Evolutionary conservation across 2,797 vertebrate species (phyloP).

Genomic region (Pithecia hirsuta): DNA sequence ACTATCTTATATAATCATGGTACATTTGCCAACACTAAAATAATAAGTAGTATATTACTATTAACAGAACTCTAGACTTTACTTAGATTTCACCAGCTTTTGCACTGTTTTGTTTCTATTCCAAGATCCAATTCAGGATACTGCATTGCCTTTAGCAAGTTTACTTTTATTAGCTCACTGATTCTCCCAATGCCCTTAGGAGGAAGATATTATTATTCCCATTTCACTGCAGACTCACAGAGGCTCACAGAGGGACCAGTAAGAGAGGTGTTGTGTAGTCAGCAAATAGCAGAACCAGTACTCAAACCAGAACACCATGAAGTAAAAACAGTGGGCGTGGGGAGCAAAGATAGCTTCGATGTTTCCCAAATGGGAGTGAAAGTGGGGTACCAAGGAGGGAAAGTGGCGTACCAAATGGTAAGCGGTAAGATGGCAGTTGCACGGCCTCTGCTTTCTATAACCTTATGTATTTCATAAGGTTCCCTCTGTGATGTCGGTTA

Average conservation of each 20-base stretch:
- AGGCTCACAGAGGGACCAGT: not conserved
- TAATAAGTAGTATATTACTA: not conserved
- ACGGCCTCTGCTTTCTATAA: not conserved
- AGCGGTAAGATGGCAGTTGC: not conserved
- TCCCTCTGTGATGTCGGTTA: conserved; percentile 33
- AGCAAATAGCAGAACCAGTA: not conserved
- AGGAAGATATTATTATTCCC: conserved; percentile 2
- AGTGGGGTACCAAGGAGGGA: not conserved
- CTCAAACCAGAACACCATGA: not conserved
- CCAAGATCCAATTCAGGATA: conserved; percentile 30
- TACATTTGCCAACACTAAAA: conserved; percentile 46
- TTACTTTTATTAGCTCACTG: conserved; percentile 30
- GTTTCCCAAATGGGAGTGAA: not conserved
- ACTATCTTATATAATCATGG: not conserved
- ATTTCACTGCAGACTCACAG: not conserved
- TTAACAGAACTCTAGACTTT: not conserved
- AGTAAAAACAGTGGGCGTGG: not conserved
- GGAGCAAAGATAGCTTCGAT: not conserved
- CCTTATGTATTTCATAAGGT: conserved; percentile 39
- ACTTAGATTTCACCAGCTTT: conserved; percentile 2
- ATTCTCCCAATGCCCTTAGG: not conserved
- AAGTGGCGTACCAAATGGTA: not conserved
- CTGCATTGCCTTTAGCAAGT: not conserved
- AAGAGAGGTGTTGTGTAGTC: not conserved
- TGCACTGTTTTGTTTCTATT: not conserved